Evolutionary conservation across 2,797 vertebrate species (phyloP), one percentile per base, ranked within the genome.

Genomic region (Sparidentex hasta): DNA sequence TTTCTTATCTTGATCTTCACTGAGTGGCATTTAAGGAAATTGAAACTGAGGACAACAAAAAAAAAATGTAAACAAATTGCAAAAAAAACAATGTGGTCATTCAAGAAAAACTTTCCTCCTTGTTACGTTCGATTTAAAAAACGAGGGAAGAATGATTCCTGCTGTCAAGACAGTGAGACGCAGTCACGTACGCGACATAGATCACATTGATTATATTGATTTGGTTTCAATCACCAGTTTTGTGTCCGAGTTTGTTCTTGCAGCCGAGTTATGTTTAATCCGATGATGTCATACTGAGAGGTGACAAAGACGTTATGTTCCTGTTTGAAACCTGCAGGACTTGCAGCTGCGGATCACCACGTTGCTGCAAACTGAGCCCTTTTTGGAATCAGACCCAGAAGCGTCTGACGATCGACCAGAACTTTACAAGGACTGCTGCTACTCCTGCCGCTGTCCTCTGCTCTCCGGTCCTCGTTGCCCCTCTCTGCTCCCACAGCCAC

Each of bases 401-500:
- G 2, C 18, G 43, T 18, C 48, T 7, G 58, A 71, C n/a, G 47
- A 56, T 74, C 50, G 25, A 48, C 46, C 27, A 12, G 13, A 23
- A 64, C 20, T 52, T 27, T 16, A n/a, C 17, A 38, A 17, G n/a
- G 51, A 50, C n/a, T n/a, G n/a, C n/a, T n/a, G n/a, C n/a, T n/a
- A n/a, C n/a, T n/a, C n/a, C n/a, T 17, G 16, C 20, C 56, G 14
- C 69, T 52, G 71, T 71, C 76, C 90, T 43, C 59, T 75, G 63
- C 27, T 66, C 41, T 47, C 72, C 27, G 2, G 65, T 29, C 61
- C 50, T 18, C 27, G 75, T 16, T n/a, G 33, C 62, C 66, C 63
- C 6, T 7, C 69, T 73, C 64, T 38, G 54, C 71, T 79, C 83
- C 84, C 81, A 81, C 84, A 84, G 77, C 62, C 83, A 38, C 79